Evolutionary conservation across 1,140 invertebrate genomes (phyloP), one percentile per base, ranked within the genome.

Genomic region (Nomia melanderi): DNA sequence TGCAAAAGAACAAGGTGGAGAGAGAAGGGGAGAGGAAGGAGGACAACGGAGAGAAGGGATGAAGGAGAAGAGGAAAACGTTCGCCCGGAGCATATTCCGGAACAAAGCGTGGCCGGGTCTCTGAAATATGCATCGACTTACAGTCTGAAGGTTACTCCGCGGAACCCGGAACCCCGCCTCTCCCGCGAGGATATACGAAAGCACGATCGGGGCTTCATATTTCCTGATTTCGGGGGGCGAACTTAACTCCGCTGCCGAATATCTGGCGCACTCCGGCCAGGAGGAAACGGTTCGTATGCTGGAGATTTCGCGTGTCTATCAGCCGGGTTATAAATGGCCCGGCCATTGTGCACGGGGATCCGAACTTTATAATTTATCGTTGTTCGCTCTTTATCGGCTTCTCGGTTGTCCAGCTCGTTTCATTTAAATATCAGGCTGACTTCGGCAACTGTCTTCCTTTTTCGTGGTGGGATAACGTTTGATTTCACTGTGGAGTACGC

Each of bases 41-140:
- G 25, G 36, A 54, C 29, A 33, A 62, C 71, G 64, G 53, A n/a
- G n/a, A n/a, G n/a, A n/a, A n/a, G n/a, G n/a, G n/a, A n/a, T n/a
- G 12, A 44, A 14, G 14, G 12, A 17, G 4, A 39, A 17, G 20
- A 20, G 53, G 54, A 44, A 29, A 79, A 70, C 70, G 59, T 63
- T 82, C 77, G 83, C 73, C 79, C 70, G 72, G 71, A 86, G 84
- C 81, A 84, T 86, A 86, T 86, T 86, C 75, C 78, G 84, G 78
- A 86, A 86, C 75, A 86, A 86, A 86, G 84, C 81, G 74, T 76
- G 84, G 77, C 75, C 78, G 66, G 56, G 76, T 75, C 79, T 86
- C 73, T 86, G 79, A 87, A 87, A 87, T 87, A 87, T 87, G 85
- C 85, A 87, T 84, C 71, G 80, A 86, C 85, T 86, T 80, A 82